These are phyloP conservation scores for Lasiommata megera DNA, from an alignment of 2,888 invertebrate genomes.

Conservation along the genomic window DNA sequence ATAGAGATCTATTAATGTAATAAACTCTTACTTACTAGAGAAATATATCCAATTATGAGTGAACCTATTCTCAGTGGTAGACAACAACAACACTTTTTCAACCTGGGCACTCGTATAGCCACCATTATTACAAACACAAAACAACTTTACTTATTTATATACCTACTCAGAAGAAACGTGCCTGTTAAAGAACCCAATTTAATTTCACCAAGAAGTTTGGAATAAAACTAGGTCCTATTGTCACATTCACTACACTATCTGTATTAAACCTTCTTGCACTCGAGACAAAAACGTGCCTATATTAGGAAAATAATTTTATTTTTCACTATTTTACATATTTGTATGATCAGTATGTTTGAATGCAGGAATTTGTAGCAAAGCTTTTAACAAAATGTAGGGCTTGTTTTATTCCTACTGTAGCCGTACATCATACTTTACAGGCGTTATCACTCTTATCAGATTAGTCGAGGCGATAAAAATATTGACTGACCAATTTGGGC, in stretches of 20 bases:
- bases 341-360: too few relatives aligned
- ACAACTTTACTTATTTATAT: not conserved
- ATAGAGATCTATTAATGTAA: too few relatives aligned
- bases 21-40: slow-evolving; percentile 53
- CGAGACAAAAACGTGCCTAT: not conserved
- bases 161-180: not conserved
- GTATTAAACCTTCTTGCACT: not conserved
- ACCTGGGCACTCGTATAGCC: slow-evolving; percentile 47
- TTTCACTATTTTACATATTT: not conserved
- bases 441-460: slow-evolving; percentile 26
- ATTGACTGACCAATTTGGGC: slow-evolving; percentile 10
- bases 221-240: not conserved
- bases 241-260: not conserved
- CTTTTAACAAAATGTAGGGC: not conserved
- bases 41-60: slow-evolving; percentile 63
- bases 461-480: slow-evolving; percentile 16
- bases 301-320: not conserved
- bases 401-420: not conserved
- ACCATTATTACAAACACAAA: slow-evolving; percentile 34
- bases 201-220: not conserved
- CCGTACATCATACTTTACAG: not conserved
- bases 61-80: slow-evolving; percentile 56
- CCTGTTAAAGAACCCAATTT: slow-evolving; percentile 8
- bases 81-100: slow-evolving; percentile 60
- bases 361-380: not conserved